These are phyloP conservation scores for Glyptemys insculpta DNA, from an alignment of 2,797 vertebrate species.

Conservation along the genomic window DNA sequence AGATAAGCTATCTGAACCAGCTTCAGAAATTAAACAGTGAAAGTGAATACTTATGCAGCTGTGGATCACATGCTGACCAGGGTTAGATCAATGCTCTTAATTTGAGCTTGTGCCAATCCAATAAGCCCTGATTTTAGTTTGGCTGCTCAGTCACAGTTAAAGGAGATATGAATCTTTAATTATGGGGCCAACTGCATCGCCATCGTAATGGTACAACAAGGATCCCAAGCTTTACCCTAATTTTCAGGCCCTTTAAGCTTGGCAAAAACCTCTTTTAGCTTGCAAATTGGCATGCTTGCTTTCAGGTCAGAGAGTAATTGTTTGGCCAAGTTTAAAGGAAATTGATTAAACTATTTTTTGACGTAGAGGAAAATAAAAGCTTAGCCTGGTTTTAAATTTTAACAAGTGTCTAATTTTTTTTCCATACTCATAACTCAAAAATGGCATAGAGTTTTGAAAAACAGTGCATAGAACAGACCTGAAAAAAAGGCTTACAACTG, in stretches of 20 bases:
- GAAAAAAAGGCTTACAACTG: background rate
- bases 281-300: background rate
- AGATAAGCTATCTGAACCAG: rapidly evolving
- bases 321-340: slow-evolving; percentile 37
- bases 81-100: background rate
- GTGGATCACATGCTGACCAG: rapidly evolving
- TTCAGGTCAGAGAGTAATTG: background rate
- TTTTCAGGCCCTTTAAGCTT: background rate
- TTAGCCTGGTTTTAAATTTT: slow-evolving; percentile 47
- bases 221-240: background rate
- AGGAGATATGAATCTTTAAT: background rate
- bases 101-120: background rate
- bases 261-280: background rate
- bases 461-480: slow-evolving; percentile 17
- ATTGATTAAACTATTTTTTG: slow-evolving; percentile 40
- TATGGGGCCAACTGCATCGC: background rate
- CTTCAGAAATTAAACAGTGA: rapidly evolving
- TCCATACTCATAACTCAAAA: slow-evolving; percentile 38
- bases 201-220: background rate
- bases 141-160: rapidly evolving
- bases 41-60: background rate
- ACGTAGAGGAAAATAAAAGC: slow-evolving; percentile 41
- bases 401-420: slow-evolving; percentile 52
- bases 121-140: background rate
- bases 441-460: slow-evolving; percentile 58